A percentile compares a stretch with the other conserved stretches of the same genome.
phyloP scores from a whole-genome alignment of 2,888 invertebrate species.

The Eupithecia subfuscata region DNA sequence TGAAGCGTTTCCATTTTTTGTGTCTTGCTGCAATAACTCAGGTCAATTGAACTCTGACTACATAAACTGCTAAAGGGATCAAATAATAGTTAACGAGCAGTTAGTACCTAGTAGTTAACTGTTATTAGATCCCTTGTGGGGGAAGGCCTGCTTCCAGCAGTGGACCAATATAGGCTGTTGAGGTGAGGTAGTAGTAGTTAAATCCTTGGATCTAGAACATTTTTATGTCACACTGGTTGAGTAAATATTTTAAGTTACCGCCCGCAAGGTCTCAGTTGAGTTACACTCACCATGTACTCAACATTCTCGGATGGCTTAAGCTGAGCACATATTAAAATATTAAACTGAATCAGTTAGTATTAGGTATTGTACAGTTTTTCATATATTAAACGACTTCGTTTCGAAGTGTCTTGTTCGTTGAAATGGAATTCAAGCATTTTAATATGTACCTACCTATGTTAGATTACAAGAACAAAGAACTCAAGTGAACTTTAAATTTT shows the following conservation, averaged over 20 bases:
- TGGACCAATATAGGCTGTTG: too few species aligned
- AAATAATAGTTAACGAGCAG: background rate
- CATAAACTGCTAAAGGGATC: background rate
- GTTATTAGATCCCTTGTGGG: too few species aligned
- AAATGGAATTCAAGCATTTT: background rate
- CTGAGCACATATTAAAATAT: background rate
- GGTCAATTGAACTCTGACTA: background rate
- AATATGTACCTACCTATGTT: background rate
- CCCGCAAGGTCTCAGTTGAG: background rate
- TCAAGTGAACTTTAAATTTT: conserved; percentile 48
- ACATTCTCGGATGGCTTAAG: background rate
- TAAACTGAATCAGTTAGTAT: background rate
- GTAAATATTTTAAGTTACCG: background rate
- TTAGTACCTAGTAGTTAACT: background rate
- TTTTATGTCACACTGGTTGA: background rate
- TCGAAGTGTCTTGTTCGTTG: background rate
- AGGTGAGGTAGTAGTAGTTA: background rate
- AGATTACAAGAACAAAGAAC: conserved; percentile 33
- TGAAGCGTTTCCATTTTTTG: too few species aligned
- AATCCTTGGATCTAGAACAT: background rate
- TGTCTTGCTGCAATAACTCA: background rate
- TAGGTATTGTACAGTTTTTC: background rate
- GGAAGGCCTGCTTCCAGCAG: too few species aligned
- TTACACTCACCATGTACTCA: background rate
- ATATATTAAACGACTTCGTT: background rate